Base-by-base conservation (phyloP, 2,797 vertebrate species). In the Diceros bicornis region DNA sequence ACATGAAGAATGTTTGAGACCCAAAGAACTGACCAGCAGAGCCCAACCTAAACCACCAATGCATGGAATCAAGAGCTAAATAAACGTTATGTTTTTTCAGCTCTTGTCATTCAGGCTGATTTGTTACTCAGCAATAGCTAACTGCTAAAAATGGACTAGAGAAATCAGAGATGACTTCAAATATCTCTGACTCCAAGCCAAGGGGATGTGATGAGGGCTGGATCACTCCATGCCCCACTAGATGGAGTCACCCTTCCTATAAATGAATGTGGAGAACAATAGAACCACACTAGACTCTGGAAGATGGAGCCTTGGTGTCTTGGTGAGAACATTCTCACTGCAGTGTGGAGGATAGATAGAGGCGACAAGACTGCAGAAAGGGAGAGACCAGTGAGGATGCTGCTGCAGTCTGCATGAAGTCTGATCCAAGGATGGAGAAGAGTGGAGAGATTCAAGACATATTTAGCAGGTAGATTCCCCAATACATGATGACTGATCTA, bases 271-370 rank as follows among this genome's bases (percentile, higher is more conserved):
- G 13, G 50, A 52, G 50, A 52, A 13, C 3, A 52, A 21, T 7
- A 29, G 12, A 23, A 21, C n/a, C 52, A 4, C 4, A 7, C 61
- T n/a, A 34, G 29, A 55, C 32, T 3, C 0, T 0, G 47, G 10
- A n/a, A 37, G 16, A 20, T 1, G 6, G 50, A 74, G 57, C 18
- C 32, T 25, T 14, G 14, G 27, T 47, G 3, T 41, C 47, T 41
- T 14, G 0, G 32, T 78, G 84, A 57, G 20, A n/a, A 59, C 13
- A 23, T 27, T 89, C 50, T 57, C 79, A 13, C 37, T n/a, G 9
- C 32, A 17, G 16, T 21, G 50, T 27, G 32, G n/a, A 23, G 12
- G 44, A 1, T 23, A 25, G 20, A 37, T 34, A 29, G 0, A 47
- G 20, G 32, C 27, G 62, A 23, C 25, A 83, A 47, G 62, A 34